These are phyloP conservation scores for Aporophyla nigra DNA, from an alignment of 2,888 invertebrate genomes.

Conservation along the genomic window DNA sequence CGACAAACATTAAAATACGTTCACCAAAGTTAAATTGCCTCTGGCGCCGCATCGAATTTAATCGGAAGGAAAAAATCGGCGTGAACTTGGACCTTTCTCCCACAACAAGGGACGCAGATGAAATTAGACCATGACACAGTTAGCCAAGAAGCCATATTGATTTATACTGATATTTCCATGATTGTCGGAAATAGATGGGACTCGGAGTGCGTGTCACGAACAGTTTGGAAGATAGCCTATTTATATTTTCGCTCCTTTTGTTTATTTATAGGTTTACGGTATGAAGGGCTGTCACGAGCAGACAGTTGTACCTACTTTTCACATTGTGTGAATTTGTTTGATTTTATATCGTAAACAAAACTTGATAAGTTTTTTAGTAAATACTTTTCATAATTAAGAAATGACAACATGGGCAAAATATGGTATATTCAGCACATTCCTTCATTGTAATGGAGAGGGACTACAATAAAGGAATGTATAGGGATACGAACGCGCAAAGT, in stretches of 20 bases:
- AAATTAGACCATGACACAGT: constrained; percentile 58
- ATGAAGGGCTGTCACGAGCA: constrained; percentile 22
- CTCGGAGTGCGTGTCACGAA: constrained; percentile 36
- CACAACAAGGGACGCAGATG: constrained; percentile 23
- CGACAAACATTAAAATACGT: constrained; percentile 63
- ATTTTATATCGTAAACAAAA: background rate
- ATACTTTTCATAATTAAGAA: constrained; percentile 7
- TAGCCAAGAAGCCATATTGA: constrained; percentile 52
- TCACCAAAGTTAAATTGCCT: constrained; percentile 67
- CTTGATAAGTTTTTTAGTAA: background rate
- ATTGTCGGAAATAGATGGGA: constrained; percentile 28
- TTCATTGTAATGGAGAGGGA: background rate
- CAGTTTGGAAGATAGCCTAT: constrained; percentile 28
- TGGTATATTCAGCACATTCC: background rate
- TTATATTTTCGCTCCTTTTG: constrained; percentile 34
- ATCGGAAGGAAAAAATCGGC: constrained; percentile 63
- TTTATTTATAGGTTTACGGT: constrained; percentile 23
- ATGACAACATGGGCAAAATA: background rate
- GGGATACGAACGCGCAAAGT: background rate
- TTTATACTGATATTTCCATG: constrained; percentile 47
- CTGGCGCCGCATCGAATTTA: constrained; percentile 55
- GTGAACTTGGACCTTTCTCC: constrained; percentile 40
- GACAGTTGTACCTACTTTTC: background rate
- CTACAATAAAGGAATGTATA: too few relatives aligned
- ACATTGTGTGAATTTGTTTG: background rate